phyloP scores from a whole-genome alignment of 2,797 vertebrate genomes.

The Enteromius trimaculatus region DNA sequence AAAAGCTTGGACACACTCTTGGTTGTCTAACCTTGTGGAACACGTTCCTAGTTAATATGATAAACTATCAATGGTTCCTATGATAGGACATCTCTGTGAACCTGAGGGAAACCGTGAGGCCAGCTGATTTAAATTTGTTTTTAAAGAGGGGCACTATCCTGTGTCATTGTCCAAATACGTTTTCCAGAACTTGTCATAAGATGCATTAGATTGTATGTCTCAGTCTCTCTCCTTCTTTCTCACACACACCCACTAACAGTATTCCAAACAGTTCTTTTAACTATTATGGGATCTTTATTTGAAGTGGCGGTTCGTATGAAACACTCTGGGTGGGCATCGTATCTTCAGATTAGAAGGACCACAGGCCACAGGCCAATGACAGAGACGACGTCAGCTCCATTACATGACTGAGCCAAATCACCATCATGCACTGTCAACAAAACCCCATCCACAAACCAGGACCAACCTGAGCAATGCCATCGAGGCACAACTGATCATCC shows the following conservation, averaged over 20 bases:
- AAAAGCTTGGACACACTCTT: background rate
- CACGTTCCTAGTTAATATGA: background rate
- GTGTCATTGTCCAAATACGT: background rate
- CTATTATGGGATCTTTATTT: conserved; percentile 47
- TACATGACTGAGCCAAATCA: conserved; percentile 26
- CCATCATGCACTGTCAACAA: conserved; percentile 19
- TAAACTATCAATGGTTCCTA: background rate
- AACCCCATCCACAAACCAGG: conserved; percentile 1
- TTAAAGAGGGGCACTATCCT: background rate
- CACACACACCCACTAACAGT: conserved; percentile 27
- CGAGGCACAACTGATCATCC: background rate
- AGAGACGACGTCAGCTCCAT: conserved; percentile 35
- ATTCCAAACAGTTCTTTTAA: conserved; percentile 30
- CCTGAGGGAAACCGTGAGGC: background rate
- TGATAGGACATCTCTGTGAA: background rate
- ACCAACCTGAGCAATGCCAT: background rate
- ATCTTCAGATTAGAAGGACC: conserved; percentile 47
- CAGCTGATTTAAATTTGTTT: background rate
- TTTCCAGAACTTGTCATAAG: background rate
- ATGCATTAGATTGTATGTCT: background rate
- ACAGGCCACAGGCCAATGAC: conserved; percentile 49
- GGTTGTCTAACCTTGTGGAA: background rate
- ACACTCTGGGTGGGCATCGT: conserved; percentile 40
- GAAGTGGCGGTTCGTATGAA: conserved; percentile 28
- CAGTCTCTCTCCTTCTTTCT: conserved; percentile 14